Evolutionary conservation across 2,888 invertebrate genomes (phyloP), one percentile per base, ranked within the genome.

Genomic region (Agrotis ipsilon): DNA sequence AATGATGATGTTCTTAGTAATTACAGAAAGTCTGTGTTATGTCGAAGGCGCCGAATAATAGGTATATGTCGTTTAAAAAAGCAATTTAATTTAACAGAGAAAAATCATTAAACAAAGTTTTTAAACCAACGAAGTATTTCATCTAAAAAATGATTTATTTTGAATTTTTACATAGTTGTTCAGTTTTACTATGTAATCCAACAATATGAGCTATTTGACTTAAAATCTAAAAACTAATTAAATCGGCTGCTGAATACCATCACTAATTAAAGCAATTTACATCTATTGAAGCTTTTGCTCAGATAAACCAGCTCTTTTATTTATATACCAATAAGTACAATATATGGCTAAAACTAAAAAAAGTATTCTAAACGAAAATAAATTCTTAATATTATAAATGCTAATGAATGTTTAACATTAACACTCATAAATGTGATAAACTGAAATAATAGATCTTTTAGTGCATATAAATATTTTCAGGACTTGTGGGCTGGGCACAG

Each of bases 1-100:
- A 60, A 32, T 45, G 11, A 54, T 68, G 48, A 18, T 51, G 52
- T 54, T 52, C n/a, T 4, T 54, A 45, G 49, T 49, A 11, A 51
- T 61, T 74, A 19, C 9, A n/a, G 16, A 60, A 57, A 52, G 0
- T 3, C 16, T 61, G 5, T 49, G 45, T 49, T 39, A 54, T 14
- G 27, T 46, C 18, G 5, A 52, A 63, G 45, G 13, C 32, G 39
- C 14, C 18, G 5, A 72, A 16, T 55, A 43, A 13, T 19, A 39
- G 3, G n/a, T 24, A 16, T 46, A 18, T 32, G 11, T 39, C 39
- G 7, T 7, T n/a, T 13, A 0, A 13, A 13, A 32, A 24, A 19
- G n/a, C 9, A 59, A 49, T 78, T 39, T 49, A 43, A 49, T 73
- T 59, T 48, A 18, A 13, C 21, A 0, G 11, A 1, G 1, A 18